Evolutionary conservation across 2,113 vertebrate species (phyloP).

Genomic region (Atlantisia rogersi): DNA sequence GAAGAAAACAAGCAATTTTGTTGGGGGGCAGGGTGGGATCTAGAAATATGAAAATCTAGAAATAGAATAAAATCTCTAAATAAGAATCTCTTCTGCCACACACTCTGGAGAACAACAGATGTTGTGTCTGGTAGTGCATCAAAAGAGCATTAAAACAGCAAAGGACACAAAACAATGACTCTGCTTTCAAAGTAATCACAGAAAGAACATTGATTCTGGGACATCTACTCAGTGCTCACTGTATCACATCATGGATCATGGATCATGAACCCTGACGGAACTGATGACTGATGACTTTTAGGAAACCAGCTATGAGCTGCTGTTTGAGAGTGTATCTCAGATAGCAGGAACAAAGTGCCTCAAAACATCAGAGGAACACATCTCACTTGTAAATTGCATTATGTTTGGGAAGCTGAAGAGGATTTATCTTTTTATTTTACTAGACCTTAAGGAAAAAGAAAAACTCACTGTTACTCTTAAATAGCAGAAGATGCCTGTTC

Average conservation of each 20-base stretch:
- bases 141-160: background rate
- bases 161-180: background rate
- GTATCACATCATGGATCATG: background rate
- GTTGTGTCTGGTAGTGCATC: background rate
- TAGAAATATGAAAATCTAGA: background rate
- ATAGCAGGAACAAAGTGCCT: background rate
- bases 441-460: background rate
- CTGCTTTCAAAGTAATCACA: background rate
- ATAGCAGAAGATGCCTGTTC: background rate
- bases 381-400: background rate
- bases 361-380: background rate
- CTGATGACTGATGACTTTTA: background rate
- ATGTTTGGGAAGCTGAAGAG: background rate
- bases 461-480: background rate
- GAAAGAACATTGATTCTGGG: background rate
- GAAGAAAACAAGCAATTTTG: background rate
- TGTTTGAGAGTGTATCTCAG: background rate
- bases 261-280: background rate
- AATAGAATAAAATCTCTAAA: background rate
- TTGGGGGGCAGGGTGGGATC: background rate
- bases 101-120: background rate
- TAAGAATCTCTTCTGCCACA: background rate
- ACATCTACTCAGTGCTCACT: background rate
- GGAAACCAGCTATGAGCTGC: background rate
- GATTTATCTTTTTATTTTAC: background rate